Percentiles rank a stretch among this genome's conserved stretches.
Conservation (phyloP, 2,113 vertebrate species). For the Colius striatus region DNA sequence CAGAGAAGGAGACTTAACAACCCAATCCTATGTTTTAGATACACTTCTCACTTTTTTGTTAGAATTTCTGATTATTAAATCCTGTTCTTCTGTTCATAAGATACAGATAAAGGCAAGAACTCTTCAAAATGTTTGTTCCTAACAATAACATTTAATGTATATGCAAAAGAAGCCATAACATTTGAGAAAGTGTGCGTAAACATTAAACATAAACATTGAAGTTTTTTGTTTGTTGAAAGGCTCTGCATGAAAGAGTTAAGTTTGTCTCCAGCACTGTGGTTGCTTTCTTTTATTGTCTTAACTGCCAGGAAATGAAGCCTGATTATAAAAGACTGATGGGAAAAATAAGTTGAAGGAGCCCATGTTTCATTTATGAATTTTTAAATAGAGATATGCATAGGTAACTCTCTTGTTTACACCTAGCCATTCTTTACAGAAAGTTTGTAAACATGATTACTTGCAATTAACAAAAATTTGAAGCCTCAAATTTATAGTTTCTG, state of each 20-base stretch:
- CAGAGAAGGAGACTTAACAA: no score
- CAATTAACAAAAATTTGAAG: conserved; percentile 44
- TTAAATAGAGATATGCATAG: not conserved
- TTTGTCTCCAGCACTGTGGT: not conserved
- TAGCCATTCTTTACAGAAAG: not conserved
- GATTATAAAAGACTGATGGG: conserved; percentile 44
- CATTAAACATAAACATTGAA: not conserved
- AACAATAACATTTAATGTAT: not conserved
- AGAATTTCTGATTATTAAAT: not conserved
- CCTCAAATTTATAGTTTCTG: conserved; percentile 21
- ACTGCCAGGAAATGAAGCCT: conserved; percentile 64
- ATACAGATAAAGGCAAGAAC: not conserved
- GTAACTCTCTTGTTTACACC: conserved; percentile 24
- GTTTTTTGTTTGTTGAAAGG: conserved; percentile 22
- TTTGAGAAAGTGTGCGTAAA: conserved; percentile 7
- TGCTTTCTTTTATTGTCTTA: conserved; percentile 60
- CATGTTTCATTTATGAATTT: not conserved
- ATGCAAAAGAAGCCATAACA: conserved; percentile 21
- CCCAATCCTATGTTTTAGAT: not conserved
- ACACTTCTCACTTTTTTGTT: not conserved
- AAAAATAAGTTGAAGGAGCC: conserved; percentile 42
- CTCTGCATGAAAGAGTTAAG: conserved; percentile 43
- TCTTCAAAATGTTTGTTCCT: conserved; percentile 22
- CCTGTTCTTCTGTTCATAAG: not conserved
- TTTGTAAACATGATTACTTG: not conserved